Percentiles rank a stretch among this genome's conserved stretches.
Evolutionary conservation across 2,888 invertebrate genomes (phyloP).

Genomic region (Cacoxenus indagator): DNA sequence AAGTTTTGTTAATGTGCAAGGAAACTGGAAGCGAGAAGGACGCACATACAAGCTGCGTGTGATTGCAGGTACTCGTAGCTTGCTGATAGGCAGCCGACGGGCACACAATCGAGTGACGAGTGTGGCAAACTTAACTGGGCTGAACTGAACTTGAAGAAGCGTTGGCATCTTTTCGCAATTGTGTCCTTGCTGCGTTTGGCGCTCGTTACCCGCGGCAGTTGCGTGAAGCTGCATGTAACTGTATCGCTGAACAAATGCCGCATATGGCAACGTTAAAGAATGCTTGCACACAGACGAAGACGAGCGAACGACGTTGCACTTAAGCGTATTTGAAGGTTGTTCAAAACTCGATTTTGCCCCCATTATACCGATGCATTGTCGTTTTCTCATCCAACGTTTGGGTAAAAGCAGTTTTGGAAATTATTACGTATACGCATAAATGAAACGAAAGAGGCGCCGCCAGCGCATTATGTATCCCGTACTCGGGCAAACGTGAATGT

Average conservation of each 20-base stretch:
- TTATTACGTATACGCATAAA: background rate
- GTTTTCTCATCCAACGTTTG: background rate
- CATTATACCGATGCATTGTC: background rate
- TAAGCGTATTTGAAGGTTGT: conserved; percentile 1
- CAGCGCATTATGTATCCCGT: too few relatives aligned
- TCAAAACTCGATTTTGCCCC: background rate
- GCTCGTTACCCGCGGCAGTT: background rate
- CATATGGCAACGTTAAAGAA: conserved; percentile 10
- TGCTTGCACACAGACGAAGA: background rate
- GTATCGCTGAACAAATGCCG: conserved; percentile 18
- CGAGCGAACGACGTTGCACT: background rate
- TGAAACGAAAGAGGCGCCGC: background rate
- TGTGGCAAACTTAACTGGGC: background rate
- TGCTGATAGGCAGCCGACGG: too few relatives aligned
- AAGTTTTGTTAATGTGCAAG: too few relatives aligned
- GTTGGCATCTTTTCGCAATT: background rate
- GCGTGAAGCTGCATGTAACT: conserved; percentile 2
- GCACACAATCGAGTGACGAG: too few relatives aligned
- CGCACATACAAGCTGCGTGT: too few relatives aligned
- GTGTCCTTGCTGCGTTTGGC: background rate
- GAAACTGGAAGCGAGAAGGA: too few relatives aligned
- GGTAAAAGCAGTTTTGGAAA: conserved; percentile 5
- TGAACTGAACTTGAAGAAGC: background rate
- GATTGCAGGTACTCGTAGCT: too few relatives aligned
- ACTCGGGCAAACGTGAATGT: background rate